These are phyloP conservation scores for Rhyacophila brunnea DNA, from an alignment of 1,140 invertebrate species.

Conservation along the genomic window DNA sequence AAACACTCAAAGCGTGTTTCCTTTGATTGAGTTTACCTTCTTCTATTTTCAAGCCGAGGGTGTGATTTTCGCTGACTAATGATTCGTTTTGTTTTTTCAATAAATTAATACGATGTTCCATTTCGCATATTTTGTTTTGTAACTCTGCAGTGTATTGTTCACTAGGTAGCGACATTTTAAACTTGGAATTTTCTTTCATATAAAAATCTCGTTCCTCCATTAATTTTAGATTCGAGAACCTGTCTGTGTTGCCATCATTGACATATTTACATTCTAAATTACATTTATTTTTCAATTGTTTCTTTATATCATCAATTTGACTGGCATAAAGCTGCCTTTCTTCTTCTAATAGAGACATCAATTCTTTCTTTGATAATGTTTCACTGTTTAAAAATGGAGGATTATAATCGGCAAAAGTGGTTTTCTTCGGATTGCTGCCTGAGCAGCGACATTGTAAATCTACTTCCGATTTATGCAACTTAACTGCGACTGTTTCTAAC, in stretches of 20 bases:
- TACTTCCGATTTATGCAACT: neutral
- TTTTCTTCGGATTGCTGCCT: too few relatives aligned
- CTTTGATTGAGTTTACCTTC: constrained; percentile 4
- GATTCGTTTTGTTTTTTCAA: constrained; percentile 52
- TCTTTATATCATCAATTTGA: constrained; percentile 45
- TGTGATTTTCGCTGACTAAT: constrained; percentile 25
- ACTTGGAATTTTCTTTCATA: constrained; percentile 44
- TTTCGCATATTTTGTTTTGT: constrained; percentile 47
- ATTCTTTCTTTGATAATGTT: constrained; percentile 41
- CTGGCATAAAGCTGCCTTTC: constrained; percentile 52
- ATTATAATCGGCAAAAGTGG: neutral
- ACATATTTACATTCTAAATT: constrained; percentile 37
- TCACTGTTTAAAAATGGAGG: neutral
- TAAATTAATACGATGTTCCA: constrained; percentile 49
- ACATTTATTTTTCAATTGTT: constrained; percentile 45
- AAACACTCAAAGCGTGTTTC: neutral
- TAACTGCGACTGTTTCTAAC: constrained; percentile 39
- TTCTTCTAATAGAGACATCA: constrained; percentile 45
- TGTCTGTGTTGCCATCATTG: neutral
- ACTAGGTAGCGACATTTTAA: constrained; percentile 44
- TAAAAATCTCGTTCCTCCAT: constrained; percentile 50
- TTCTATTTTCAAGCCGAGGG: constrained; percentile 14
- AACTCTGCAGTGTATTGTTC: constrained; percentile 43
- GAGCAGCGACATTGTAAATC: too few relatives aligned
- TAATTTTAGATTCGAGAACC: constrained; percentile 41